Base-by-base conservation (phyloP, 1,140 invertebrate species). In the Lepidurus couesii region DNA sequence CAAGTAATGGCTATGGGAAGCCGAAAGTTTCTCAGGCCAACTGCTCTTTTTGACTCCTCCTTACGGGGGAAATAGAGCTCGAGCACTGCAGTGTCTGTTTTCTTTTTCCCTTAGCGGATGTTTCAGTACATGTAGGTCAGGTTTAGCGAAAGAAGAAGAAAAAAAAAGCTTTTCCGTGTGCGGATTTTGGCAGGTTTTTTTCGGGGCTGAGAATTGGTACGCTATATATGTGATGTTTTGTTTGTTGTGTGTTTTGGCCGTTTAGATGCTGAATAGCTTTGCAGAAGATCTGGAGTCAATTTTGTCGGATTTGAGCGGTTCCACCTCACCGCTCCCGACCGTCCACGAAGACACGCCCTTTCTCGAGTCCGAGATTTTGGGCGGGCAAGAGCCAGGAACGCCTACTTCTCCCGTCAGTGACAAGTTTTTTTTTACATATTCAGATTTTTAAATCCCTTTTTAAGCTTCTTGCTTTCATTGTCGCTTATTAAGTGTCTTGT, bases 261-360 rank as follows among this genome's bases (percentile, higher is more conserved):
- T 86, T 44, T 87, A 92, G 91, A 86, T 92, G 84, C 88, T 92
- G 83, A 91, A 89, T 86, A 90, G 90, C 76, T 86, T 91, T 79
- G 90, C 91, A 47, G 89, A 86, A 82, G 90, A 92, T 87, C 86
- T 92, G 83, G 91, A 92, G 83, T 89, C 89, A 79, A 90, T 92
- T 88, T 87, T 91, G 84, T 90, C 86, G 80, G 90, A 91, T 82
- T 86, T 92, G 75, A 90, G 90, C 84, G 81, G 83, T 16, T 16
- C 78, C n/a, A 21, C 75, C 7, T 43, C 42, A 13, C 24, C 34
- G 21, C 21, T 65, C 2, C 24, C 78, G n/a, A 42, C 42, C 34
- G 21, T 79, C 34, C 42, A 42, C 11, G 21, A 44, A 26, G 75
- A 78, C 16, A 44, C n/a, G 1, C 43, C 34, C 6, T 44, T 34